Evolutionary conservation across 2,113 vertebrate species (phyloP).

Genomic region (Tragelaphus strepsiceros): DNA sequence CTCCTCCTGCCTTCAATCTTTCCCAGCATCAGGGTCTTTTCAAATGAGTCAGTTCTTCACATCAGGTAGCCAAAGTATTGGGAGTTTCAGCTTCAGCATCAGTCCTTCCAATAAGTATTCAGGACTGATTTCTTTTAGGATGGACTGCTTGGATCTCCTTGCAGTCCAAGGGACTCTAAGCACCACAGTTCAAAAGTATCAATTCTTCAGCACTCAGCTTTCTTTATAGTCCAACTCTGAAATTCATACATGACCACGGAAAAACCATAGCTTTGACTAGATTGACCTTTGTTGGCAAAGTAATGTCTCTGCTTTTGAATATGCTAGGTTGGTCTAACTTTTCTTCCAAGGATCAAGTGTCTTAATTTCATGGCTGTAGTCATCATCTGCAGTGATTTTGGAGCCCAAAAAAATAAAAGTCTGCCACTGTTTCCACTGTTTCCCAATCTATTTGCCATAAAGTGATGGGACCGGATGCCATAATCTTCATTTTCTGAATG

Average conservation of each 20-base stretch:
- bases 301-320: background rate
- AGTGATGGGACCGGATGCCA: background rate
- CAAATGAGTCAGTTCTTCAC: background rate
- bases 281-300: background rate
- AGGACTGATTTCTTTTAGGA: background rate
- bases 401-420: background rate
- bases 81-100: background rate
- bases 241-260: background rate
- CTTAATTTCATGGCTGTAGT: background rate
- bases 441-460: background rate
- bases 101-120: background rate
- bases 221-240: background rate
- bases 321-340: background rate
- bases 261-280: background rate
- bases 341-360: background rate
- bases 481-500: too few relatives aligned
- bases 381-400: background rate
- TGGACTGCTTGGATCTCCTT: background rate
- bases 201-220: background rate
- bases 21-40: background rate
- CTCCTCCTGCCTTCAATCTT: background rate
- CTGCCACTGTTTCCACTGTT: background rate
- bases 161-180: background rate
- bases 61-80: background rate
- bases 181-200: background rate